phyloP scores from a whole-genome alignment of 2,888 invertebrate species.

The Lordiphosa andalusiaca region DNA sequence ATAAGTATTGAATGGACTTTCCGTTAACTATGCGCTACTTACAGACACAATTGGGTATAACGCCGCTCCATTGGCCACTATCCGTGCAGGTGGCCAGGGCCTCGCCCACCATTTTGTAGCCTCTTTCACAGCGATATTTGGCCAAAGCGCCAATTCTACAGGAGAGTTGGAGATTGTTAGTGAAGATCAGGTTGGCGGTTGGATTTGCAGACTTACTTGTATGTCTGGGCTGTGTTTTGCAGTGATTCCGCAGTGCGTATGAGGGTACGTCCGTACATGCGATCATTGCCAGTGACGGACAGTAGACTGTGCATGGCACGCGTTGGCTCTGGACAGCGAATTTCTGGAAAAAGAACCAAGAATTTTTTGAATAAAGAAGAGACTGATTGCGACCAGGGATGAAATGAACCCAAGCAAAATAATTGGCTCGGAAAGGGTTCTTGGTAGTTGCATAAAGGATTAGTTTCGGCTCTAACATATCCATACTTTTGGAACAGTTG shows the following conservation, averaged over 20 bases:
- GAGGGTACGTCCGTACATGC: constrained; percentile 91
- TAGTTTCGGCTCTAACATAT: too few species aligned
- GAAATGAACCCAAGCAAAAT: too few species aligned
- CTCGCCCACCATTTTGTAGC: constrained; percentile 92
- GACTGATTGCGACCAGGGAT: too few species aligned
- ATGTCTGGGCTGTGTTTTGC: constrained; percentile 86
- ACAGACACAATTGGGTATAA: constrained; percentile 92
- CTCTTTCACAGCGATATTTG: constrained; percentile 93
- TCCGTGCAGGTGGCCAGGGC: constrained; percentile 92
- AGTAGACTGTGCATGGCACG: constrained; percentile 92
- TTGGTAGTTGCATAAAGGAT: too few species aligned
- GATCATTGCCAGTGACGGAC: constrained; percentile 94
- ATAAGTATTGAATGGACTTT: accelerated
- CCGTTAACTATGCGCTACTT: constrained; percentile 79
- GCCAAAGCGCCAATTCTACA: constrained; percentile 88
- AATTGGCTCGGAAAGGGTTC: too few species aligned
- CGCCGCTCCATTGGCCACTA: constrained; percentile 91
- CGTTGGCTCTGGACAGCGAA: constrained; percentile 91
- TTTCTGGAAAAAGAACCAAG: constrained; percentile 82
- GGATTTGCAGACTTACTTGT: constrained; percentile 81
- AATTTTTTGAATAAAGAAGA: too few species aligned
- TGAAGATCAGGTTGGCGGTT: not conserved
- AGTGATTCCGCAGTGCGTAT: constrained; percentile 87
- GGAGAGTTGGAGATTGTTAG: too few species aligned
- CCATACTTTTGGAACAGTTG: too few species aligned